A percentile compares a stretch with the other conserved stretches of the same genome.
Evolutionary conservation across 2,113 vertebrate species (phyloP).

Genomic region (Microcebus griseorufus): DNA sequence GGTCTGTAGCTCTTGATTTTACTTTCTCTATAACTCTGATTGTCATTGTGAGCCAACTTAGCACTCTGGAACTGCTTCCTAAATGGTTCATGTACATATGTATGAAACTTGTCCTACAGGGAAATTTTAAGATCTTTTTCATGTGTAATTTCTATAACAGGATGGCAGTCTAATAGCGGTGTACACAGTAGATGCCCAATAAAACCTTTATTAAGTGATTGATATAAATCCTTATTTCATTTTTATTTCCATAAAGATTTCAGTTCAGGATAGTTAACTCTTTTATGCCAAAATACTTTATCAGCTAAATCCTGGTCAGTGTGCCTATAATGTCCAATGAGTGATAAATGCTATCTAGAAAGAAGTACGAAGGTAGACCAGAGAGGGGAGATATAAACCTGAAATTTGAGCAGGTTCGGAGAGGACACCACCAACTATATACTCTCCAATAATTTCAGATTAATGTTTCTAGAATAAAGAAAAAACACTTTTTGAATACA

Average conservation of each 20-base stretch:
- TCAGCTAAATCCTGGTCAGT: neutral
- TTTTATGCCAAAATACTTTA: neutral
- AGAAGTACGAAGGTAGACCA: neutral
- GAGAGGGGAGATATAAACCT: neutral
- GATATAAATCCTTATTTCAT: neutral
- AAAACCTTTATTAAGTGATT: neutral
- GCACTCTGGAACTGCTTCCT: neutral
- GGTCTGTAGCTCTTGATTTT: neutral
- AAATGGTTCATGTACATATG: neutral
- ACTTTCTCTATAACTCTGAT: neutral
- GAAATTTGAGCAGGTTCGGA: neutral
- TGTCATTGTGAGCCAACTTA: neutral
- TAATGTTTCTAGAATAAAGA: neutral
- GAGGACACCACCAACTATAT: neutral
- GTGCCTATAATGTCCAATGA: neutral
- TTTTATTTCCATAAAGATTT: slow-evolving; percentile 12
- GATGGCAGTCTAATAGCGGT: neutral
- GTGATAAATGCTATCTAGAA: neutral
- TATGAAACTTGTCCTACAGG: neutral
- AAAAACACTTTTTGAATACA: neutral
- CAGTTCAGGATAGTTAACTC: neutral
- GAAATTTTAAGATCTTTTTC: neutral
- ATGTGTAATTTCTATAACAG: neutral
- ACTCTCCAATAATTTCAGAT: neutral
- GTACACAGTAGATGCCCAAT: neutral